phyloP scores from a whole-genome alignment of 2,888 invertebrate species.

The Andrena praecox region DNA sequence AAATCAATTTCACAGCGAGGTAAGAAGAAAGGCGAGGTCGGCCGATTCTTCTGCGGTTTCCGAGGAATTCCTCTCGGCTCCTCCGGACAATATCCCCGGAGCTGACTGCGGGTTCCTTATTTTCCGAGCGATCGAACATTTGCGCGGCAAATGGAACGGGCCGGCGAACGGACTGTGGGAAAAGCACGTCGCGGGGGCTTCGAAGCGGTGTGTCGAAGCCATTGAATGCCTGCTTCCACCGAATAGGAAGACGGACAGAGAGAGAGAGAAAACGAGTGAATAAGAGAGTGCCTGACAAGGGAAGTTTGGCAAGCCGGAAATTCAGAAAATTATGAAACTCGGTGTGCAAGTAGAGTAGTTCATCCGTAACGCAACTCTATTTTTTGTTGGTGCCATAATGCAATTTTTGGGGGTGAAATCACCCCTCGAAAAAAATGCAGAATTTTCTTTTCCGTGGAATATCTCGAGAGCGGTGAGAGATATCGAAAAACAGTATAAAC shows the following conservation, averaged over 20 bases:
- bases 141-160: constrained; percentile 65
- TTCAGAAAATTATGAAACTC: no score
- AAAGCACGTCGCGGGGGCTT: constrained; percentile 58
- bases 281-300: neutral
- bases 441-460: no score
- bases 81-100: constrained; percentile 1
- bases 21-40: neutral
- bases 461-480: no score
- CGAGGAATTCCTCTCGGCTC: constrained; percentile 10
- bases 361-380: no score
- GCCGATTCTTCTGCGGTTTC: constrained; percentile 48
- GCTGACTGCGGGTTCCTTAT: constrained; percentile 54
- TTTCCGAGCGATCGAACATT: constrained; percentile 71
- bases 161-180: constrained; percentile 62
- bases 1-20: constrained; percentile 58
- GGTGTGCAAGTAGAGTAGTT: no score
- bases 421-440: no score
- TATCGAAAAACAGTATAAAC: no score
- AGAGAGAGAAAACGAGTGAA: constrained; percentile 33
- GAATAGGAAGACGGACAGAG: neutral
- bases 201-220: constrained; percentile 67
- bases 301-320: no score
- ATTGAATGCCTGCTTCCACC: constrained; percentile 54
- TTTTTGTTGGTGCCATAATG: no score
- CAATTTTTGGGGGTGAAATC: no score